Conservation (phyloP, 92 coral and sea anemone species). For the Porites divaricata region DNA sequence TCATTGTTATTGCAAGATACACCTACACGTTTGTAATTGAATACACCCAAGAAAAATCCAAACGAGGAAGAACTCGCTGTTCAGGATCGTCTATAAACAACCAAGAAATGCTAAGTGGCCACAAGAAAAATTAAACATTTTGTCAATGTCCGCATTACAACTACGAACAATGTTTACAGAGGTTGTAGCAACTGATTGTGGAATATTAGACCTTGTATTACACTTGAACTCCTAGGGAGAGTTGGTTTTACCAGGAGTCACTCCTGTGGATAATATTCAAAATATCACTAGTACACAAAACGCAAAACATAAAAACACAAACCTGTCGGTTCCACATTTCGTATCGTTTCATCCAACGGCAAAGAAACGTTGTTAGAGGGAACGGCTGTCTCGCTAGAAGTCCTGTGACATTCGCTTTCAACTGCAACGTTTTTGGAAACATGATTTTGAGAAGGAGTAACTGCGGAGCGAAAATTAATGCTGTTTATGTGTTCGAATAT, state of each 20-base stretch:
- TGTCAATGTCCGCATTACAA: neutral
- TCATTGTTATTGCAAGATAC: neutral
- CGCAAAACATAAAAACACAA: neutral
- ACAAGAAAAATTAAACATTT: neutral
- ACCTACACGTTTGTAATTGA: neutral
- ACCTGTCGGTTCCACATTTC: constrained; percentile 16
- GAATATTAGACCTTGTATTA: too few relatives aligned
- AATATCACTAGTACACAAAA: neutral
- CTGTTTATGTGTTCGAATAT: constrained; percentile 36
- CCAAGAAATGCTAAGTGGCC: neutral
- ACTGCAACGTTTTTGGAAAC: neutral
- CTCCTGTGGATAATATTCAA: neutral
- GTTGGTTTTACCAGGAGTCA: neutral
- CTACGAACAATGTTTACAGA: neutral
- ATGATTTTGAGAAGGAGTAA: neutral
- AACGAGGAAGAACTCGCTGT: neutral
- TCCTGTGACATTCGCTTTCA: neutral
- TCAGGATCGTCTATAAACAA: neutral
- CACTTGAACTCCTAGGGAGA: neutral
- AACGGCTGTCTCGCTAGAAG: neutral
- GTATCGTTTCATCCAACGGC: neutral
- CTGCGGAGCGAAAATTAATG: constrained; percentile 23
- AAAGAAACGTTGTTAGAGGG: neutral
- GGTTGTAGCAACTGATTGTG: too few relatives aligned
- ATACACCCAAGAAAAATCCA: neutral